phyloP scores from a whole-genome alignment of 2,113 vertebrate species.

The Pelvicachromis taeniatus region DNA sequence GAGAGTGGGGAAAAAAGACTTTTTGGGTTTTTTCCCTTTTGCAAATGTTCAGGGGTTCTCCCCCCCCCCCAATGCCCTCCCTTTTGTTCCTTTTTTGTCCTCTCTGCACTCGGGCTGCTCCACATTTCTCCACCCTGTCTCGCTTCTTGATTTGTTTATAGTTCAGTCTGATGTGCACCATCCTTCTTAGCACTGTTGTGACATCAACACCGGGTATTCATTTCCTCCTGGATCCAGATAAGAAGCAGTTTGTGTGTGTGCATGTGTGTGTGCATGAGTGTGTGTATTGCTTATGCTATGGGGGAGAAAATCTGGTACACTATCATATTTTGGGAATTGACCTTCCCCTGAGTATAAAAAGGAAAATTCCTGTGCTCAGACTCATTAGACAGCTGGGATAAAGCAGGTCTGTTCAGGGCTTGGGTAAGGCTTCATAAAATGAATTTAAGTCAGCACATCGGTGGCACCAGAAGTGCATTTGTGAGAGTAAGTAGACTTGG shows the following conservation, averaged over 20 bases:
- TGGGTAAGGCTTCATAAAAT: neutral
- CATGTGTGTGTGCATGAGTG: neutral
- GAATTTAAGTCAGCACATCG: neutral
- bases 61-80: too few relatives aligned
- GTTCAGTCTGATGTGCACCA: conserved; percentile 33
- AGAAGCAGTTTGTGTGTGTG: neutral
- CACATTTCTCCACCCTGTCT: neutral
- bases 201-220: conserved; percentile 25
- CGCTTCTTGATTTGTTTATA: conserved; percentile 32
- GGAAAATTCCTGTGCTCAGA: neutral
- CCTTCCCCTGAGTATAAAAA: neutral
- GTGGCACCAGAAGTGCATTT: neutral
- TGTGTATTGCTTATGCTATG: neutral
- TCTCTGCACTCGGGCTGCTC: neutral
- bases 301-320: neutral
- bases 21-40: neutral
- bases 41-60: neutral
- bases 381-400: neutral
- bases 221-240: conserved; percentile 38
- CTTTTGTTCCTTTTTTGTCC: neutral
- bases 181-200: conserved; percentile 33
- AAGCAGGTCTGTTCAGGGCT: neutral
- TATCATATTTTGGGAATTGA: neutral
- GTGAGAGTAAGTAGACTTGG: neutral
- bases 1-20: neutral